Conservation (phyloP, 1,140 invertebrate species). For the Anastrepha ludens region DNA sequence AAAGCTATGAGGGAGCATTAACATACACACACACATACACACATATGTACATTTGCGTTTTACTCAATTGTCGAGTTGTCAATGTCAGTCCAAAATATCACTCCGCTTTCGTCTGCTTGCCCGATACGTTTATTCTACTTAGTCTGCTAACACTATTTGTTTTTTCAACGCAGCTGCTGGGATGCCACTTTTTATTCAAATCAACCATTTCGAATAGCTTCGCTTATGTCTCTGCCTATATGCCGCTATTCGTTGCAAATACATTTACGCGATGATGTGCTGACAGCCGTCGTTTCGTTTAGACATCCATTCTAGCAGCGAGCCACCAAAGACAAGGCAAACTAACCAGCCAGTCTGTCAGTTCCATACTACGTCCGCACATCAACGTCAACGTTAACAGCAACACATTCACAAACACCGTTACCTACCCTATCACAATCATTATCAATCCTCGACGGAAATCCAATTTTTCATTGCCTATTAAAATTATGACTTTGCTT, state of each 20-base stretch:
- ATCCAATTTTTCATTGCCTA: conserved; percentile 50
- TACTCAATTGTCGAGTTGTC: not conserved
- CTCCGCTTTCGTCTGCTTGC: not conserved
- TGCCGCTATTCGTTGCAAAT: too few relatives aligned
- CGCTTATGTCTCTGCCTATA: not conserved
- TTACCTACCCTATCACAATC: not conserved
- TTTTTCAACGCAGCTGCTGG: not conserved
- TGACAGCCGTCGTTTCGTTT: not conserved
- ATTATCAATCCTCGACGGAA: not conserved
- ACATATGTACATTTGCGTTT: not conserved
- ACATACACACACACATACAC: not conserved
- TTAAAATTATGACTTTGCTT: conserved; percentile 52
- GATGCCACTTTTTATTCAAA: conserved; percentile 42
- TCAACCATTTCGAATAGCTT: not conserved
- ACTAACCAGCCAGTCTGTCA: not conserved
- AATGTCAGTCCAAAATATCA: not conserved
- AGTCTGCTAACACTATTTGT: not conserved
- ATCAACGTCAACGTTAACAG: conserved; percentile 9
- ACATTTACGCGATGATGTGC: not conserved
- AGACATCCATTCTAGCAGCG: not conserved
- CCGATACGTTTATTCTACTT: too few relatives aligned
- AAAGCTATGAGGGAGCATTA: not conserved
- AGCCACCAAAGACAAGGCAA: not conserved
- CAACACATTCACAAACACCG: conserved; percentile 24
- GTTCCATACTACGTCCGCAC: not conserved